Percentiles rank a stretch among this genome's conserved stretches.
These are phyloP conservation scores for Platycheirus rosarum DNA, from an alignment of 2,888 invertebrate species.

Conservation along the genomic window DNA sequence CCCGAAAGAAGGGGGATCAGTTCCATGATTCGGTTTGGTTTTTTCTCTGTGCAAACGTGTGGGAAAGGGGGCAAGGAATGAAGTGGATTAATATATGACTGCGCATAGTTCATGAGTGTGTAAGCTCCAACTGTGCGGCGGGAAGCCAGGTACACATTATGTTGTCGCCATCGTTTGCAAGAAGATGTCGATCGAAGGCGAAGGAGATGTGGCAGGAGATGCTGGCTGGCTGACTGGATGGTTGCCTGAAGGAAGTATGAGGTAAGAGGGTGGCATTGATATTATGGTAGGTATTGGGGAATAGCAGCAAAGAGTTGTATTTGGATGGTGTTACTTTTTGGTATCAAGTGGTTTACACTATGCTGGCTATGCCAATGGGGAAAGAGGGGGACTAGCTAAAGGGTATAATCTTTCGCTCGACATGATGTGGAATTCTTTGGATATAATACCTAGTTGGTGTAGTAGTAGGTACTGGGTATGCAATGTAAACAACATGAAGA, in stretches of 20 bases:
- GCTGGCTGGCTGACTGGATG: no score
- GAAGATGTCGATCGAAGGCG: constrained; percentile 38
- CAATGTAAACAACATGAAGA: not conserved
- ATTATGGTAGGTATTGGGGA: not conserved
- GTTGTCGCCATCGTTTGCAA: constrained; percentile 61
- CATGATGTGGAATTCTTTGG: constrained; percentile 51
- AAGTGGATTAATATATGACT: constrained; percentile 55
- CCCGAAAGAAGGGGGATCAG: constrained; percentile 45
- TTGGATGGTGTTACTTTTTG: constrained; percentile 63
- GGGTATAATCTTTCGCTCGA: constrained; percentile 1
- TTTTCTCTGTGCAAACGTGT: constrained; percentile 3
- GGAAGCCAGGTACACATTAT: constrained; percentile 69
- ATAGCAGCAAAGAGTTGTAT: constrained; percentile 21
- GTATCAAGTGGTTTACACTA: constrained; percentile 64
- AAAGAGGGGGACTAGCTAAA: constrained; percentile 26
- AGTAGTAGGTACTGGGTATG: not conserved
- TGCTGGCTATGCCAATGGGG: constrained; percentile 1
- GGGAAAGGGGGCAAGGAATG: not conserved
- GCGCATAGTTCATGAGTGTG: constrained; percentile 66
- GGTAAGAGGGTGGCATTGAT: not conserved
- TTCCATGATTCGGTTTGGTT: constrained; percentile 17
- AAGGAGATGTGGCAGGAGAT: not conserved
- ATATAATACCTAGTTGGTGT: constrained; percentile 25
- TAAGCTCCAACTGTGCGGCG: constrained; percentile 49
- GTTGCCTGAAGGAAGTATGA: not conserved